Conservation (phyloP, 2,113 vertebrate genomes). For the Genyomyrus donnyi region DNA sequence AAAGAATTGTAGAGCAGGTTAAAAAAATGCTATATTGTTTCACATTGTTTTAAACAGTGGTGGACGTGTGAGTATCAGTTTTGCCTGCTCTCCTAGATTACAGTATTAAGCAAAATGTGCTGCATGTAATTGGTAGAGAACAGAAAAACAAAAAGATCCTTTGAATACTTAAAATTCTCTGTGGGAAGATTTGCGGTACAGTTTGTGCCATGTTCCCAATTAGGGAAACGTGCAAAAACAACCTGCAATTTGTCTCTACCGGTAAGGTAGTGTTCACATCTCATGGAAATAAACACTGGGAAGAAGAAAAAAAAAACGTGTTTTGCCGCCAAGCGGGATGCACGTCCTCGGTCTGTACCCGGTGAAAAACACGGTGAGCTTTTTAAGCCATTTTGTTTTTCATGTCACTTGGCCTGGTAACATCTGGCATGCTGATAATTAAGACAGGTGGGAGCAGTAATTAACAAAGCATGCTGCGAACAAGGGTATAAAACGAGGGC, state of each 20-base stretch:
- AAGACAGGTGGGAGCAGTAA: slow-evolving; percentile 23
- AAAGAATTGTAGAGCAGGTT: not conserved
- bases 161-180: slow-evolving; percentile 7
- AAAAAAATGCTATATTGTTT: not conserved
- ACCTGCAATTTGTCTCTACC: not conserved
- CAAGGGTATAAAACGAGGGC: slow-evolving; percentile 5
- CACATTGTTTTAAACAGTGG: not conserved
- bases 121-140: not conserved
- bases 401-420: slow-evolving; percentile 12
- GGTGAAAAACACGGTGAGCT: slow-evolving; percentile 25
- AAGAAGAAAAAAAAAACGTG: not conserved
- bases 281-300: not conserved
- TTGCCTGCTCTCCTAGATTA: not conserved
- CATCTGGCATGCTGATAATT: slow-evolving; percentile 32
- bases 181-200: slow-evolving; percentile 24
- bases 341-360: not conserved
- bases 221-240: slow-evolving; percentile 34
- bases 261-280: not conserved
- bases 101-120: not conserved
- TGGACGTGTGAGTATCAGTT: not conserved
- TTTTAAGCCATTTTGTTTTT: slow-evolving; percentile 21
- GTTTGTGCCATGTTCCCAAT: slow-evolving; percentile 44
- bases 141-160: not conserved
- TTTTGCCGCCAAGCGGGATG: not conserved
- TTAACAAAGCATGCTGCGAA: slow-evolving; percentile 23